phyloP scores from a whole-genome alignment of 1,140 invertebrate species.

The Holotrichia oblita region DNA sequence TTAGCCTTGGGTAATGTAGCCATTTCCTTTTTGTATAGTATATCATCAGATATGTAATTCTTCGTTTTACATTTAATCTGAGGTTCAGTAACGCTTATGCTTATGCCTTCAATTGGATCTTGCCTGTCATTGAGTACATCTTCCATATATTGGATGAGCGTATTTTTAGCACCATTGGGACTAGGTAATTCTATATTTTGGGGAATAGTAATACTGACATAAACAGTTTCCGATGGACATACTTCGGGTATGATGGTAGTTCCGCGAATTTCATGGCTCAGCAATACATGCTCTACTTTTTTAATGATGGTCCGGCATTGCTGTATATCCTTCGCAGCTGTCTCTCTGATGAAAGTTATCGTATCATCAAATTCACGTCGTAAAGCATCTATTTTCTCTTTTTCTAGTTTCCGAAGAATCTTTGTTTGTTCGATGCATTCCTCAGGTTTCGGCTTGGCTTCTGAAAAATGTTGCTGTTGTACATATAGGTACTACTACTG shows the following conservation, averaged over 20 bases:
- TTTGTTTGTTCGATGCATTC: constrained; percentile 21
- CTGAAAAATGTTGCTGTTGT: neutral
- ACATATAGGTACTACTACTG: no score
- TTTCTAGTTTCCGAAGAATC: constrained; percentile 44
- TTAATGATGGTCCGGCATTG: constrained; percentile 46
- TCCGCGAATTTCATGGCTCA: constrained; percentile 51
- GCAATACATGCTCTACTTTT: constrained; percentile 47
- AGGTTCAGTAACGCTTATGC: constrained; percentile 9
- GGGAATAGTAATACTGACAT: constrained; percentile 18
- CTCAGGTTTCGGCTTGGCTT: neutral
- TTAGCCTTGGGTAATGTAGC: constrained; percentile 13
- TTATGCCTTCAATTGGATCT: constrained; percentile 26
- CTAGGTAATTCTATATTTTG: constrained; percentile 34
- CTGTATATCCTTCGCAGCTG: constrained; percentile 45
- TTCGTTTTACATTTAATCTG: neutral
- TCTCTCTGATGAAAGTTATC: constrained; percentile 45
- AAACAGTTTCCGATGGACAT: constrained; percentile 41
- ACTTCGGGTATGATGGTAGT: constrained; percentile 46
- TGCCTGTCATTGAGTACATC: constrained; percentile 34
- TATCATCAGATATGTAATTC: constrained; percentile 39
- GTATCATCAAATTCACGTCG: constrained; percentile 48
- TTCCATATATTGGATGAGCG: constrained; percentile 37
- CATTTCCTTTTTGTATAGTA: constrained; percentile 37
- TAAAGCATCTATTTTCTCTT: constrained; percentile 45
- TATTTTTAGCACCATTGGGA: constrained; percentile 10